A percentile compares a stretch with the other conserved stretches of the same genome.
Conservation (phyloP, 2,113 vertebrate species). For the Cinclus cinclus region DNA sequence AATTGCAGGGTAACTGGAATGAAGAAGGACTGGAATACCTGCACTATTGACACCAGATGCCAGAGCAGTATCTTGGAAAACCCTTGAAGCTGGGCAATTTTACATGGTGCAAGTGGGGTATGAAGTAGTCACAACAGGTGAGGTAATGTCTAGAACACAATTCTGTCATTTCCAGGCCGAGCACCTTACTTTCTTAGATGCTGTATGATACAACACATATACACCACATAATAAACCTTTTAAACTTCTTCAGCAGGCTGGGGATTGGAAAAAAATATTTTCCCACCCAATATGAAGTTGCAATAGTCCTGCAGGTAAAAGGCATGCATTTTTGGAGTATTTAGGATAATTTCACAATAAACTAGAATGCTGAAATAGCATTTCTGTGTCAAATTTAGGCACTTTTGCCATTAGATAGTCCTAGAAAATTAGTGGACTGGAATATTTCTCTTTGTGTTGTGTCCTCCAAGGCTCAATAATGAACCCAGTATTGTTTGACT, state of each 20-base stretch:
- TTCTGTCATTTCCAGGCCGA: not conserved
- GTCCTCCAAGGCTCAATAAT: not conserved
- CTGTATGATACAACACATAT: not conserved
- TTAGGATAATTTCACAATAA: not conserved
- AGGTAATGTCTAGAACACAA: not conserved
- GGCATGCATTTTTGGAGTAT: not conserved
- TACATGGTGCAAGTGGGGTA: too few relatives aligned
- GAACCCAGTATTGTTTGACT: not conserved
- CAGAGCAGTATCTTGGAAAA: not conserved
- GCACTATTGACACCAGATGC: accelerated
- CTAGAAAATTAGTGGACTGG: not conserved
- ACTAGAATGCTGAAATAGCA: not conserved
- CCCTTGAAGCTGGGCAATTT: not conserved
- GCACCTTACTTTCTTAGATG: not conserved
- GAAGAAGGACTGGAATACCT: not conserved
- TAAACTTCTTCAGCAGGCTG: not conserved
- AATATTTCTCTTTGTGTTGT: not conserved
- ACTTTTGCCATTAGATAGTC: not conserved
- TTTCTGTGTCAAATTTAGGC: not conserved
- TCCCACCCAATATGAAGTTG: not conserved
- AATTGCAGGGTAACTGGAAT: not conserved
- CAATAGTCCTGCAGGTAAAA: not conserved
- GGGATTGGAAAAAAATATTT: not conserved
- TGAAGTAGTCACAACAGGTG: not conserved
- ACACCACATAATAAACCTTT: not conserved